Conservation (phyloP, 2,888 invertebrate genomes). For the Zele albiditarsus region DNA sequence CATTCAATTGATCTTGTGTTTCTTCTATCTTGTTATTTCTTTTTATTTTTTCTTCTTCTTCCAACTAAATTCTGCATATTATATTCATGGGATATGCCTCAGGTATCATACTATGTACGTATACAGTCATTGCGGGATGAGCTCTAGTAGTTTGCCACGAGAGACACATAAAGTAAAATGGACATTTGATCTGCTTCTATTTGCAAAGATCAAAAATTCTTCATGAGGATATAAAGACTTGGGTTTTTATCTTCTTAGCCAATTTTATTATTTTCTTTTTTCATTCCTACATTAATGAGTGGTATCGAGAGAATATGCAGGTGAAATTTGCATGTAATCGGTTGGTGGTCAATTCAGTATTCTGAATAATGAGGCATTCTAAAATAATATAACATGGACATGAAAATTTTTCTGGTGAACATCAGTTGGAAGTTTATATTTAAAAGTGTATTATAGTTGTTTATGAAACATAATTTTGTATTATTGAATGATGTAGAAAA, state of each 20-base stretch:
- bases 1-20: constrained; percentile 1
- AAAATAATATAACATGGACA: too few relatives aligned
- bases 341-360: neutral
- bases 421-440: too few relatives aligned
- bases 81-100: constrained; percentile 16
- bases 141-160: constrained; percentile 14
- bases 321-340: constrained; percentile 37
- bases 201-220: constrained; percentile 22
- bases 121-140: neutral
- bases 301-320: neutral
- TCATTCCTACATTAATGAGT: constrained; percentile 33
- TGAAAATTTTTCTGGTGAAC: too few relatives aligned
- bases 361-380: neutral
- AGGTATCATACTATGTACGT: neutral
- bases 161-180: constrained; percentile 27
- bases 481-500: neutral
- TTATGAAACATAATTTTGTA: neutral
- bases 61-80: neutral
- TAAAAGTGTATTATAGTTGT: neutral
- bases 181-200: constrained; percentile 28
- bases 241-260: neutral
- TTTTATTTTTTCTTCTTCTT: too few relatives aligned
- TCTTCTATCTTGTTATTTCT: too few relatives aligned
- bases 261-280: constrained; percentile 15
- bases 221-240: neutral